These are phyloP conservation scores for Aporophyla lueneburgensis DNA, from an alignment of 2,888 invertebrate genomes.

Conservation along the genomic window DNA sequence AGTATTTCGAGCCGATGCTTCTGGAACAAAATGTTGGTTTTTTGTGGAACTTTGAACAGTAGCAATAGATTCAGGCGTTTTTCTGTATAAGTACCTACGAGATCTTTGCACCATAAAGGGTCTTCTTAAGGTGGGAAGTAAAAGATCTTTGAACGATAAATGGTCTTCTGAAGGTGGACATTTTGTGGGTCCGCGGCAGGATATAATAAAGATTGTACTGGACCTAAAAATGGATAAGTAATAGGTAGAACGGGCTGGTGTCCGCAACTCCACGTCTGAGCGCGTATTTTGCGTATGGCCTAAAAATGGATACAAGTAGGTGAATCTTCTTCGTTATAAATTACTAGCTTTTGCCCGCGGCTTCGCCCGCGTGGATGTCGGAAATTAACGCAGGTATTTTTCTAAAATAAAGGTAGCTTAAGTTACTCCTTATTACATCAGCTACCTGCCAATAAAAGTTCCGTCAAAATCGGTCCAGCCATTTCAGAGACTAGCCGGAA, in stretches of 20 bases:
- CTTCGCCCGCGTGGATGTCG: too few species aligned
- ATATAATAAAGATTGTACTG: not conserved
- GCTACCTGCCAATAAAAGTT: too few species aligned
- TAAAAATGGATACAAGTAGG: not conserved
- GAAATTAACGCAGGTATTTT: too few species aligned
- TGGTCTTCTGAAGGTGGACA: not conserved
- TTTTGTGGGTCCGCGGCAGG: not conserved
- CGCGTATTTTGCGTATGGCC: too few species aligned
- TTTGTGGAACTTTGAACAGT: not conserved
- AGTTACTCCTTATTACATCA: too few species aligned
- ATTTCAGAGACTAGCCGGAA: too few species aligned
- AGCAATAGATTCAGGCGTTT: not conserved
- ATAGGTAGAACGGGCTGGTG: too few species aligned
- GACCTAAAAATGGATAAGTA: not conserved
- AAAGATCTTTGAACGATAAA: not conserved
- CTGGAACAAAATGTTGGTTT: not conserved
- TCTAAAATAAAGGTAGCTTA: too few species aligned
- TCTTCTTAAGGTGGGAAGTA: too few species aligned
- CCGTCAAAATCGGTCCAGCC: too few species aligned
- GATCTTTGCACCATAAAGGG: not conserved
- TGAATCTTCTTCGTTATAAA: not conserved
- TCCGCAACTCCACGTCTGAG: too few species aligned
- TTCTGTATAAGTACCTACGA: not conserved
- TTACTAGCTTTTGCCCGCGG: too few species aligned
- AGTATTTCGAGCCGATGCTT: conserved; percentile 17